Conservation (phyloP, 2,113 vertebrate genomes). For the Centrocercus urophasianus region DNA sequence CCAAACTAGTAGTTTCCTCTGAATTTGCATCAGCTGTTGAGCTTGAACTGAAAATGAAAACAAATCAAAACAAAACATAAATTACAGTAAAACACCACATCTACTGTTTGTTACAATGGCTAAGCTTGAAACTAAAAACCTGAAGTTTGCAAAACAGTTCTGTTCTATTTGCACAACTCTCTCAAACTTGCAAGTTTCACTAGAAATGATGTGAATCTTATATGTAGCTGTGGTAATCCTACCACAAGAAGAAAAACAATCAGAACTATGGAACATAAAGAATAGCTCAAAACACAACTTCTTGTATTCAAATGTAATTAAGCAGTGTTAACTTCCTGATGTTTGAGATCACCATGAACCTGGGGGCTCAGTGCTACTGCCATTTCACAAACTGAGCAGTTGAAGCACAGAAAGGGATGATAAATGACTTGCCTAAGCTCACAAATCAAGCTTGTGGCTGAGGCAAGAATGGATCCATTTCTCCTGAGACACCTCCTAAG, state of each 20-base stretch:
- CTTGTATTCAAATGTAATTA: neutral
- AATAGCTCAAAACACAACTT: neutral
- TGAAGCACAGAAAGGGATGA: neutral
- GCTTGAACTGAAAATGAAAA: conserved; percentile 88
- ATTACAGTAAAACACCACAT: conserved; percentile 79
- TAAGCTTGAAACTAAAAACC: conserved; percentile 57
- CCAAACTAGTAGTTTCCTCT: conserved; percentile 84
- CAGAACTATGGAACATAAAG: neutral
- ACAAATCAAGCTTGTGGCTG: neutral
- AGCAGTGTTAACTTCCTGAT: neutral
- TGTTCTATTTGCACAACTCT: neutral
- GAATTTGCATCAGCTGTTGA: conserved; percentile 82
- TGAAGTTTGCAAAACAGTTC: neutral
- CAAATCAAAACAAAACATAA: conserved; percentile 86
- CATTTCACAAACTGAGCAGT: neutral
- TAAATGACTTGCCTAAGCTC: neutral
- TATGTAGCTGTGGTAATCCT: neutral
- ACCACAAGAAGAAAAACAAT: neutral
- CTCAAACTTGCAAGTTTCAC: neutral
- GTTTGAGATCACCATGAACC: neutral
- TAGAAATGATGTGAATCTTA: neutral
- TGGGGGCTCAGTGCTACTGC: neutral
- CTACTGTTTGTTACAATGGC: conserved; percentile 67
- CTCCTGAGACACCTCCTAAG: neutral
- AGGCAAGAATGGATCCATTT: neutral